A percentile compares a stretch with the other conserved stretches of the same genome.
These are phyloP conservation scores for Helicoverpa armigera DNA, from an alignment of 1,140 invertebrate genomes.

Conservation along the genomic window DNA sequence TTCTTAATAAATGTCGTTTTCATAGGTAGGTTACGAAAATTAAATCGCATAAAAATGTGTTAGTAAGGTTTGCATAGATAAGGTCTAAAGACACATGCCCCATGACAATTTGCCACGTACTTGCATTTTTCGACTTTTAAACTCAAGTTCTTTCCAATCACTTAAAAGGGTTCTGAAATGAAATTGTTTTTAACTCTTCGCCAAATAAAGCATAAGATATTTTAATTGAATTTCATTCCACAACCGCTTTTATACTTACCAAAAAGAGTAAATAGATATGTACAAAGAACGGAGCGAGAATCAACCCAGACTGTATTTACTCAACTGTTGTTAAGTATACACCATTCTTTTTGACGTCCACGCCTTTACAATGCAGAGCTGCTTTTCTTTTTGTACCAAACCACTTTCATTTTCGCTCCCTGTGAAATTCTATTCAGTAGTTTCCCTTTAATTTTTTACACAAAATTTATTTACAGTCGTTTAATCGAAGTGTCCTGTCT, in stretches of 20 bases:
- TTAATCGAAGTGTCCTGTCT: slow-evolving; percentile 74
- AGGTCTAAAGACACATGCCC: too few relatives aligned
- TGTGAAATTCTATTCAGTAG: slow-evolving; percentile 13
- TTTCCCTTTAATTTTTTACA: slow-evolving; percentile 13
- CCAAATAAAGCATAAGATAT: too few relatives aligned
- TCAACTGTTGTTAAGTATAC: slow-evolving; percentile 23
- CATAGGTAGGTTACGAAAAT: too few relatives aligned
- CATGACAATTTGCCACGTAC: too few relatives aligned
- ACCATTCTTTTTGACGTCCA: slow-evolving; percentile 35
- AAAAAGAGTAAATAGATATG: neutral
- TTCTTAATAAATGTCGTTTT: too few relatives aligned
- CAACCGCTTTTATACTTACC: neutral
- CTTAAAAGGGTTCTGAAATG: too few relatives aligned
- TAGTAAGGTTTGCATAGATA: too few relatives aligned
- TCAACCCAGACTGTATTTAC: slow-evolving; percentile 37
- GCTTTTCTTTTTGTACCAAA: slow-evolving; percentile 24
- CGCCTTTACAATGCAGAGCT: neutral
- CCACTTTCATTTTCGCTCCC: slow-evolving; percentile 32
- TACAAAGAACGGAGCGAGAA: slow-evolving; percentile 17
- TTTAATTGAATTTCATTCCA: neutral
- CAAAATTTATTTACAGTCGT: slow-evolving; percentile 63
- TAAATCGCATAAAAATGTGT: too few relatives aligned
- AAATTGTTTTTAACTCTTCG: too few relatives aligned
- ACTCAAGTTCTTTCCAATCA: too few relatives aligned
- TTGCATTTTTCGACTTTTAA: too few relatives aligned